Percentiles rank a stretch among this genome's conserved stretches.
Evolutionary conservation across 2,888 invertebrate genomes (phyloP).

Genomic region (Hyppa rectilinea): DNA sequence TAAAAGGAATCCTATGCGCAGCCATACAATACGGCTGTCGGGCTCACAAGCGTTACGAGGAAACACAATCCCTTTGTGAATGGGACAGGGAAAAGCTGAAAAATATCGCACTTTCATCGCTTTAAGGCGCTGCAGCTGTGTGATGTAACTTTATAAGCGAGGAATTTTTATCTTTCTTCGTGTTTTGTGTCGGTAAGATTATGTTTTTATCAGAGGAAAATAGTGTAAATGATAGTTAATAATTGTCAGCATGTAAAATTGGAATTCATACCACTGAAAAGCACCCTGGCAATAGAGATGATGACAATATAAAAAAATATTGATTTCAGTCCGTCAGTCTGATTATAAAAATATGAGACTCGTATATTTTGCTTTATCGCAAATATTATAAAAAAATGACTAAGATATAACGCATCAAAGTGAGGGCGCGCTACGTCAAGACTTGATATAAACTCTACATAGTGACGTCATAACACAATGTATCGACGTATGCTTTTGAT

Average conservation of each 20-base stretch:
- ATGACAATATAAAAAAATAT: no score
- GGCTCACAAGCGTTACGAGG: constrained; percentile 38
- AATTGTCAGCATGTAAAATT: not conserved
- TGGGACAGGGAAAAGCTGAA: constrained; percentile 43
- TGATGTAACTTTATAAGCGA: constrained; percentile 46
- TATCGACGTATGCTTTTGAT: no score
- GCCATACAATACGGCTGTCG: constrained; percentile 51
- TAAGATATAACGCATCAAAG: no score
- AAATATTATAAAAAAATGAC: no score
- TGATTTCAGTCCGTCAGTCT: no score
- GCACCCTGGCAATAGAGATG: no score
- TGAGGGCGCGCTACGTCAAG: no score
- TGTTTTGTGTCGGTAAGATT: not conserved
- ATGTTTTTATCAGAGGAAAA: not conserved
- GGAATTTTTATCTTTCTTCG: constrained; percentile 38
- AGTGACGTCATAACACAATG: no score
- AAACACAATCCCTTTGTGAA: constrained; percentile 60
- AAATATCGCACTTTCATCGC: constrained; percentile 55
- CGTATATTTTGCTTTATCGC: no score
- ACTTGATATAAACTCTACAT: no score
- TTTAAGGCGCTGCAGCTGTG: constrained; percentile 41
- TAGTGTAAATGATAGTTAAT: not conserved
- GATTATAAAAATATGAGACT: no score
- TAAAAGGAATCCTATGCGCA: constrained; percentile 38
- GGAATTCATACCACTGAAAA: no score